Percentiles rank a stretch among this genome's conserved stretches.
Evolutionary conservation across 2,888 invertebrate species (phyloP).

Genomic region (Vesta saturnalis): DNA sequence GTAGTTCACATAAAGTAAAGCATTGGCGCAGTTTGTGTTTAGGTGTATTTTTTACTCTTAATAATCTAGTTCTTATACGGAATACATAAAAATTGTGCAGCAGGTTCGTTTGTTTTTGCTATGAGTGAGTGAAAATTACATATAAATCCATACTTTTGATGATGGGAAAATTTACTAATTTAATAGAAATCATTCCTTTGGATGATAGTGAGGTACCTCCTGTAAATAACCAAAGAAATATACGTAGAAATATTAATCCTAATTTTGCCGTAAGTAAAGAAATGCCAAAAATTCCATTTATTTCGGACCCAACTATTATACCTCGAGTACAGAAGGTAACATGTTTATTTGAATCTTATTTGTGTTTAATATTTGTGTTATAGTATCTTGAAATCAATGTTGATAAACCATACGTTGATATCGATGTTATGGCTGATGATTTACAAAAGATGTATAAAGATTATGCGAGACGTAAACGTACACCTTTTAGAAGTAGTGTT

Average conservation of each 20-base stretch:
- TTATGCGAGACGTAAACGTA: constrained; percentile 82
- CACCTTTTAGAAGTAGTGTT: constrained; percentile 82
- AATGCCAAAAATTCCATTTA: constrained; percentile 53
- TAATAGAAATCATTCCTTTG: constrained; percentile 48
- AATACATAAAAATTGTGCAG: background rate
- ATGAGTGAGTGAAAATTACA: constrained; percentile 23
- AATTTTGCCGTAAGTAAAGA: constrained; percentile 24
- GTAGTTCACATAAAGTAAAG: constrained; percentile 4
- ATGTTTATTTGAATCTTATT: too few relatives aligned
- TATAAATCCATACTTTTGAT: constrained; percentile 28
- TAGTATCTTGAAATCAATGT: constrained; percentile 84
- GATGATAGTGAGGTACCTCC: constrained; percentile 33
- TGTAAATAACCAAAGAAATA: constrained; percentile 29
- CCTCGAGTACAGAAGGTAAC: constrained; percentile 65
- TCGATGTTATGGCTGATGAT: constrained; percentile 84
- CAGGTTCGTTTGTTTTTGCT: constrained; percentile 16
- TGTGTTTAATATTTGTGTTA: constrained; percentile 44
- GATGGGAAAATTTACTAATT: constrained; percentile 45
- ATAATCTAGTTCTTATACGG: background rate
- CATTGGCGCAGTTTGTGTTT: constrained; percentile 13
- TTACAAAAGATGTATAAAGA: constrained; percentile 80
- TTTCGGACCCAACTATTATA: constrained; percentile 62
- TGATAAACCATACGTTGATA: constrained; percentile 82
- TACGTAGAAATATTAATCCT: constrained; percentile 9
- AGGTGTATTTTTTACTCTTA: background rate